These are phyloP conservation scores for Orthosia incerta DNA, from an alignment of 2,888 invertebrate genomes.

Conservation along the genomic window DNA sequence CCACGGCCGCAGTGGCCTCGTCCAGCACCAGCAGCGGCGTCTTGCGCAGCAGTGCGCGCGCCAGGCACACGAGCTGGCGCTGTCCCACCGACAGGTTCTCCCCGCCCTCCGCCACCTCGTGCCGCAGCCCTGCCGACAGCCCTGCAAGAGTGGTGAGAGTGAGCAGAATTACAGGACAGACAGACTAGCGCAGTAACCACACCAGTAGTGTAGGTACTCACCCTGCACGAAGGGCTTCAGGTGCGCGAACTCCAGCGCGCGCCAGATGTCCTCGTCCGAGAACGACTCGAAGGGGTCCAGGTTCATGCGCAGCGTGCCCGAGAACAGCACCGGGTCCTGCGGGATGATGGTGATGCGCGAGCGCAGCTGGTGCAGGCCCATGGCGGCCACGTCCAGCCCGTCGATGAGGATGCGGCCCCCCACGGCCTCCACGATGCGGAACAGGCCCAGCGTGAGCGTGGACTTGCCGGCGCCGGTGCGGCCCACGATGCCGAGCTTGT, in stretches of 20 bases:
- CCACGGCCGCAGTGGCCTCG: slow-evolving; percentile 97
- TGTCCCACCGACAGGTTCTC: slow-evolving; percentile 98
- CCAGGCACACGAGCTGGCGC: slow-evolving; percentile 96
- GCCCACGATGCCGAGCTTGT: slow-evolving; percentile 97
- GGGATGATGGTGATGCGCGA: slow-evolving; percentile 96
- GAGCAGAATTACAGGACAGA: neutral
- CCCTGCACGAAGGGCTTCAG: slow-evolving; percentile 95
- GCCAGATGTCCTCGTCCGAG: slow-evolving; percentile 96
- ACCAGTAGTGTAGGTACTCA: slow-evolving; percentile 60
- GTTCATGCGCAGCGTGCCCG: slow-evolving; percentile 97
- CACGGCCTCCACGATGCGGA: slow-evolving; percentile 94
- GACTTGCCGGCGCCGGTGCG: slow-evolving; percentile 98
- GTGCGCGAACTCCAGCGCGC: slow-evolving; percentile 96
- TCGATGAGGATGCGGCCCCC: slow-evolving; percentile 96
- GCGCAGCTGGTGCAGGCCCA: slow-evolving; percentile 96
- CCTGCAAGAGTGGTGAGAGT: slow-evolving; percentile 78
- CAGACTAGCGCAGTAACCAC: too few species aligned
- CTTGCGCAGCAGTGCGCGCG: slow-evolving; percentile 95
- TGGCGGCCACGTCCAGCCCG: slow-evolving; percentile 94
- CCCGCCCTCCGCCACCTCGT: slow-evolving; percentile 97
- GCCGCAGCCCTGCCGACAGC: slow-evolving; percentile 94
- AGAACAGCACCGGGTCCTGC: slow-evolving; percentile 98
- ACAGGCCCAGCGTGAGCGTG: slow-evolving; percentile 96
- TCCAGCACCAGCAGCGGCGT: slow-evolving; percentile 96
- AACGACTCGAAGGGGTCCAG: slow-evolving; percentile 96